Evolutionary conservation across 2,888 invertebrate genomes (phyloP).

Genomic region (Sinodicranocentrus sp.): DNA sequence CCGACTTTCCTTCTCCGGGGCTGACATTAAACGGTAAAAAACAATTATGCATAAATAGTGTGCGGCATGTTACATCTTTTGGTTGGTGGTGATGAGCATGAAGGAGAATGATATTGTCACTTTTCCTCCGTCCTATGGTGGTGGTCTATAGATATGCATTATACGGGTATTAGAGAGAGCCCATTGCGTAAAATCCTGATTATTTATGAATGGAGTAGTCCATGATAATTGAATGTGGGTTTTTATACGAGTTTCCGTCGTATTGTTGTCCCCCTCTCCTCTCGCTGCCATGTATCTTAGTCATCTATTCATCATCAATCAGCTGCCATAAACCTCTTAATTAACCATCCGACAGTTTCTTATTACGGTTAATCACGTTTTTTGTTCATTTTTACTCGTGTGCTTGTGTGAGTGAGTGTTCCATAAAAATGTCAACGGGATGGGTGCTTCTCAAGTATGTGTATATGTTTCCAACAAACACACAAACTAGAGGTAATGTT

Average conservation of each 20-base stretch:
- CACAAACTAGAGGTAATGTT: not conserved
- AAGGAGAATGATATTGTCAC: slow-evolving; percentile 63
- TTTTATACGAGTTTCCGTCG: slow-evolving; percentile 62
- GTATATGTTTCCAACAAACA: not conserved
- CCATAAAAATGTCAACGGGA: slow-evolving; percentile 49
- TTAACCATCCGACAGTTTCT: slow-evolving; percentile 70
- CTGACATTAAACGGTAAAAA: slow-evolving; percentile 1
- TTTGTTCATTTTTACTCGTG: slow-evolving; percentile 49
- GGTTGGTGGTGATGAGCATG: not conserved
- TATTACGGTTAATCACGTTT: slow-evolving; percentile 70
- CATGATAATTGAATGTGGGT: slow-evolving; percentile 67
- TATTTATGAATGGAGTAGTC: slow-evolving; percentile 65
- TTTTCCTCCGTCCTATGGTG: slow-evolving; percentile 45
- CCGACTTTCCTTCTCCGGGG: not conserved
- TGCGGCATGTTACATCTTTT: not conserved
- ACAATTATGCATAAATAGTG: not conserved
- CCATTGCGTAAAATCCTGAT: slow-evolving; percentile 66
- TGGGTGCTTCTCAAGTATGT: slow-evolving; percentile 41
- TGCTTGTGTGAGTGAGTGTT: slow-evolving; percentile 19
- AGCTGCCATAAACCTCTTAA: slow-evolving; percentile 71
- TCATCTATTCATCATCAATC: slow-evolving; percentile 70
- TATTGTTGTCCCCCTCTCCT: slow-evolving; percentile 42
- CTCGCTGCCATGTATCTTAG: slow-evolving; percentile 43
- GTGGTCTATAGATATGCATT: slow-evolving; percentile 50
- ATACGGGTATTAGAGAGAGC: slow-evolving; percentile 57